These are phyloP conservation scores for Dicentrarchus labrax DNA, from an alignment of 2,113 vertebrate species.

Conservation along the genomic window DNA sequence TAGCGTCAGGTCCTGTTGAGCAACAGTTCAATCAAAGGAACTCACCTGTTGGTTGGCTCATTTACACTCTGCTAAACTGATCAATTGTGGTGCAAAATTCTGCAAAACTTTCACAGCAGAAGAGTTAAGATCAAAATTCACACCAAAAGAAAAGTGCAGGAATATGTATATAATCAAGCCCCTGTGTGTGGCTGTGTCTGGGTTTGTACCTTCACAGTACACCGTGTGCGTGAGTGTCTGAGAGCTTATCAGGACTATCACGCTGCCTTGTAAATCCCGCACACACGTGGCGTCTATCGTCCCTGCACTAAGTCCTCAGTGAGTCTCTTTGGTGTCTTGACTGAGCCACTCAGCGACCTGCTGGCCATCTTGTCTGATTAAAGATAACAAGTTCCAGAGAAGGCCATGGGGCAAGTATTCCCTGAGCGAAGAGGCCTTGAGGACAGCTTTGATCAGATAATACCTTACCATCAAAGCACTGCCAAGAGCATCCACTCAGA, in stretches of 20 bases:
- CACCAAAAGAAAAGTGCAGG: background rate
- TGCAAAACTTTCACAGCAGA: background rate
- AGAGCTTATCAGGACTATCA: slow-evolving; percentile 21
- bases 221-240: background rate
- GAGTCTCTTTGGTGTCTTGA: slow-evolving; percentile 9
- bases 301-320: background rate
- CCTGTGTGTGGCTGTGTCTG: background rate
- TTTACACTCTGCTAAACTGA: background rate
- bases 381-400: slow-evolving; percentile 39
- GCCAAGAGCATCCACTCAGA: slow-evolving; percentile 14
- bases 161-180: background rate
- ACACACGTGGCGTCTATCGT: background rate
- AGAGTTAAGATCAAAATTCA: background rate
- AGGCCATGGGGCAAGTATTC: slow-evolving; percentile 26
- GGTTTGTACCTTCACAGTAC: background rate
- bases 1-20: slow-evolving; percentile 2
- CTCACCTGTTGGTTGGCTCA: background rate
- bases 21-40: background rate
- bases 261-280: background rate
- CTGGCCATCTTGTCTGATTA: slow-evolving; percentile 39
- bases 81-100: background rate
- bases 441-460: slow-evolving; percentile 62
- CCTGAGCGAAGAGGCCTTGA: slow-evolving; percentile 19
- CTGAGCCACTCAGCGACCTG: slow-evolving; percentile 30
- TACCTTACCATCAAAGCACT: slow-evolving; percentile 42